A percentile compares a stretch with the other conserved stretches of the same genome.
Evolutionary conservation across 2,888 invertebrate species (phyloP).

Genomic region (Boloria euphrosyne): DNA sequence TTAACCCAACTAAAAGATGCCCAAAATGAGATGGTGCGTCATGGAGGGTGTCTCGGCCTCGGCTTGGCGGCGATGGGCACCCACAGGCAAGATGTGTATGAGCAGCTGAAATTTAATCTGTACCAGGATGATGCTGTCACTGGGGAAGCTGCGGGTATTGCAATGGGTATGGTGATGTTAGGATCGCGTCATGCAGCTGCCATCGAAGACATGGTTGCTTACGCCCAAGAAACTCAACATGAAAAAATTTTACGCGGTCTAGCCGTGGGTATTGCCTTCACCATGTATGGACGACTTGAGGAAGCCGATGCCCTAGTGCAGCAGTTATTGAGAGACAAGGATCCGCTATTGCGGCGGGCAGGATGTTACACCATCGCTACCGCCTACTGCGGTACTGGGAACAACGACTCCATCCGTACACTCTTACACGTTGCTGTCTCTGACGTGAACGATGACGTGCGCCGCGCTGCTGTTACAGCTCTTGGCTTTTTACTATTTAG

Average conservation of each 20-base stretch:
- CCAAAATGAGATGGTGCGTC: slow-evolving; percentile 97
- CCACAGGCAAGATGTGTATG: slow-evolving; percentile 96
- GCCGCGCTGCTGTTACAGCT: slow-evolving; percentile 99
- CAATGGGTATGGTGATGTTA: slow-evolving; percentile 99
- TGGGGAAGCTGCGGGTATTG: slow-evolving; percentile 99
- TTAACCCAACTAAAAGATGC: slow-evolving; percentile 97
- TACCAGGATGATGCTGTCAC: slow-evolving; percentile 99
- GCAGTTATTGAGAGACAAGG: slow-evolving; percentile 95
- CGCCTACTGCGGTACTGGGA: slow-evolving; percentile 99
- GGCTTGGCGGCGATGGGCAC: slow-evolving; percentile 99
- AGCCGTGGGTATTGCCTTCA: slow-evolving; percentile 97
- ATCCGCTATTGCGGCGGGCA: slow-evolving; percentile 95
- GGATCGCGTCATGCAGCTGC: slow-evolving; percentile 95
- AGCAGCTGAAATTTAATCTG: slow-evolving; percentile 97
- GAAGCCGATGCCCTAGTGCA: slow-evolving; percentile 97
- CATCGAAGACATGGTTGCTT: slow-evolving; percentile 97
- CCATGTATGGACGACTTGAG: slow-evolving; percentile 98
- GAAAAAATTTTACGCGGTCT: slow-evolving; percentile 98
- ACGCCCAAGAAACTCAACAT: slow-evolving; percentile 97
- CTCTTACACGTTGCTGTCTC: slow-evolving; percentile 98
- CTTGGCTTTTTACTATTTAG: slow-evolving; percentile 98
- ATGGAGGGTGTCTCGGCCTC: slow-evolving; percentile 98
- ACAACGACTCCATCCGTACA: slow-evolving; percentile 97
- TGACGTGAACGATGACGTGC: slow-evolving; percentile 99
- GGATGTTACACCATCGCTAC: slow-evolving; percentile 99